phyloP scores from a whole-genome alignment of 2,888 invertebrate genomes.

The Pterostichus niger region DNA sequence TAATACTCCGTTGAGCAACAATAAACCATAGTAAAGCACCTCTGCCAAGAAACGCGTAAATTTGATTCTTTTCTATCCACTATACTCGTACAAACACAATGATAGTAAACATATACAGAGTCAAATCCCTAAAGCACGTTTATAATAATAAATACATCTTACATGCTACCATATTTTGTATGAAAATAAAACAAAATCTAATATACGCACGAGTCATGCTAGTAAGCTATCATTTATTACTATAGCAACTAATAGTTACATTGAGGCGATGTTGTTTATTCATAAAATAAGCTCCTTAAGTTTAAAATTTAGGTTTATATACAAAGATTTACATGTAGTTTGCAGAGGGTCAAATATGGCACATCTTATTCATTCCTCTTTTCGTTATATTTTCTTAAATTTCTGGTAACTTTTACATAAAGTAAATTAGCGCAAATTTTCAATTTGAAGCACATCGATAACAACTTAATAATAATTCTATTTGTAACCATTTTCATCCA shows the following conservation, averaged over 20 bases:
- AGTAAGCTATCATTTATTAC: constrained; percentile 50
- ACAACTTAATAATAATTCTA: constrained; percentile 22
- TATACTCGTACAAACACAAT: not conserved
- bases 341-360: constrained; percentile 61
- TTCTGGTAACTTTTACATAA: not conserved
- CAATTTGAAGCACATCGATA: constrained; percentile 20
- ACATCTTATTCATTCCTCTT: constrained; percentile 36
- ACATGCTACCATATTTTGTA: constrained; percentile 43
- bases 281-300: constrained; percentile 60
- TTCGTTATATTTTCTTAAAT: not conserved
- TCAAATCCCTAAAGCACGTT: constrained; percentile 60
- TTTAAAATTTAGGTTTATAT: constrained; percentile 55
- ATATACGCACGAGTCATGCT: constrained; percentile 54
- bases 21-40: constrained; percentile 13
- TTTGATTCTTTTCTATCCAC: constrained; percentile 30
- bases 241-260: constrained; percentile 39
- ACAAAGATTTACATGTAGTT: constrained; percentile 64
- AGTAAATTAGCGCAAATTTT: constrained; percentile 17
- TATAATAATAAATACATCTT: constrained; percentile 48
- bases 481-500: not conserved
- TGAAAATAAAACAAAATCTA: constrained; percentile 65
- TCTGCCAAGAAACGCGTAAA: constrained; percentile 15
- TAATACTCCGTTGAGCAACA: constrained; percentile 6
- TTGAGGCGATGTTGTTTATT: constrained; percentile 47
- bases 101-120: constrained; percentile 22